A percentile compares a stretch with the other conserved stretches of the same genome.
Conservation (phyloP, 2,888 invertebrate species). For the Mesorhabditis sp. region DNA sequence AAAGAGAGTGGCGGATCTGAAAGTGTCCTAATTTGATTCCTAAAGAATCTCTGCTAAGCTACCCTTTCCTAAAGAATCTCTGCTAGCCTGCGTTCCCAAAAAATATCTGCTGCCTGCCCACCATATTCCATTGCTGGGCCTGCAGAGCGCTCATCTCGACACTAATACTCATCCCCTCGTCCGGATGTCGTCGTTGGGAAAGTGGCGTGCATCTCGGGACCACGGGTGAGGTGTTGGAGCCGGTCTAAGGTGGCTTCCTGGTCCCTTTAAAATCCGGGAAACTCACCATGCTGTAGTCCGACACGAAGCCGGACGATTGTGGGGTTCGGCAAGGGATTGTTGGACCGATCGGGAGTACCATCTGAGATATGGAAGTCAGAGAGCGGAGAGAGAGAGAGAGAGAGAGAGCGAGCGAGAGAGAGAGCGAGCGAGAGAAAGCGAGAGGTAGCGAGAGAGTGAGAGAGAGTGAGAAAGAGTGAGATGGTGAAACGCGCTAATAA, state of each 20-base stretch:
- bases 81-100: no score
- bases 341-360: neutral
- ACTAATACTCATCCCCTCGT: neutral
- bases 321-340: neutral
- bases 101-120: neutral
- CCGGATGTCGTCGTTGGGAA: neutral
- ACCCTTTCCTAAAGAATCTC: no score
- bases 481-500: no score
- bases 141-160: neutral
- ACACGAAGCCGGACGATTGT: neutral
- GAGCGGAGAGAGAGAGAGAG: neutral
- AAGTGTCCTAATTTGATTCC: neutral
- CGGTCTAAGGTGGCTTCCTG: neutral
- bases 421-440: neutral
- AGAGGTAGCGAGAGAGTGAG: no score
- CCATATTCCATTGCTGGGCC: slow-evolving; percentile 5
- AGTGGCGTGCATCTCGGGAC: neutral
- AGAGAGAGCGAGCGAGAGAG: neutral
- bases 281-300: slow-evolving; percentile 3
- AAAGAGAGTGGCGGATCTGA: neutral
- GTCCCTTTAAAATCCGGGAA: neutral
- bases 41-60: neutral
- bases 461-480: no score
- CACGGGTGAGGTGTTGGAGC: neutral
- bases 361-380: neutral